Conservation (phyloP, 2,113 vertebrate species). For the Butorides virescens region DNA sequence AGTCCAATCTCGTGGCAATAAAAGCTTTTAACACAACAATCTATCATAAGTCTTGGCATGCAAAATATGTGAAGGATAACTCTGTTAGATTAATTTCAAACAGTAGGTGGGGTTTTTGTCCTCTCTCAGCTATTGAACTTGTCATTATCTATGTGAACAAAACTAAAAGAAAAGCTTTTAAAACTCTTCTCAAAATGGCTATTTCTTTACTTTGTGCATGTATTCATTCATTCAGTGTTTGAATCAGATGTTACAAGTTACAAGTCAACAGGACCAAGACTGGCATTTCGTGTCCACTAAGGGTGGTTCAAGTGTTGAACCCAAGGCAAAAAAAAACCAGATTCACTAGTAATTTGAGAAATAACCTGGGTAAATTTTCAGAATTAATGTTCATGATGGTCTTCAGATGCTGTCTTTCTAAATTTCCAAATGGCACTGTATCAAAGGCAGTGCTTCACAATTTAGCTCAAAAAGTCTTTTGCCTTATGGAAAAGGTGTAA, state of each 20-base stretch:
- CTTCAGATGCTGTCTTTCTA: not conserved
- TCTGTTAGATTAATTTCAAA: not conserved
- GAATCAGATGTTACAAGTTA: not conserved
- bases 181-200: not conserved
- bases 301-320: not conserved
- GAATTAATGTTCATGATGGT: not conserved
- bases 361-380: not conserved
- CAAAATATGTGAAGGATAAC: not conserved
- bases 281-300: not conserved
- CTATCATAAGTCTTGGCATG: not conserved
- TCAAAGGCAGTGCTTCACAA: not conserved
- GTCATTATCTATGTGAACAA: not conserved
- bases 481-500: not conserved
- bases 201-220: not conserved
- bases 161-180: not conserved
- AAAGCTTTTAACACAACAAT: not conserved
- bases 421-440: not conserved
- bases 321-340: not conserved
- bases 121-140: not conserved
- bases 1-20: not conserved
- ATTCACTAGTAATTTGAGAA: not conserved
- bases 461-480: not conserved
- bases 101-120: not conserved
- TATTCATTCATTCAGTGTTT: accelerated
- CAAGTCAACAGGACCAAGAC: not conserved